These are phyloP conservation scores for Hippoglossus stenolepis DNA, from an alignment of 2,113 vertebrate species.

Conservation along the genomic window DNA sequence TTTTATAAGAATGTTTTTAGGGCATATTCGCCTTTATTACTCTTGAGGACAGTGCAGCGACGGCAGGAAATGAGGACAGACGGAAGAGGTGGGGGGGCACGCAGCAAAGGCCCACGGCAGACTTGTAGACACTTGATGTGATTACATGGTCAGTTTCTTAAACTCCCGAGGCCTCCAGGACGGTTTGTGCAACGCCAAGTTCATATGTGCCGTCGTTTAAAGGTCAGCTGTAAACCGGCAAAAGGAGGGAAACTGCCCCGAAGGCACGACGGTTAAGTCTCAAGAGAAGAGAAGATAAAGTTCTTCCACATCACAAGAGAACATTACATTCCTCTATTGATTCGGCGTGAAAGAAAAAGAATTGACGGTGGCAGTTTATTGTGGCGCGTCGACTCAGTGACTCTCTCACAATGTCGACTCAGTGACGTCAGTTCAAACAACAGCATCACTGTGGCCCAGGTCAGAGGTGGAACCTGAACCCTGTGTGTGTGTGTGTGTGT, in stretches of 20 bases:
- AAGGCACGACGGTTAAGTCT: not conserved
- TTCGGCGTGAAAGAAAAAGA: not conserved
- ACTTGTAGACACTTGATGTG: not conserved
- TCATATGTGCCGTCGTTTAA: constrained; percentile 2
- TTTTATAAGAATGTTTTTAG: not conserved
- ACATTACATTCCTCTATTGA: constrained; percentile 6
- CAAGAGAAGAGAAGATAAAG: not conserved
- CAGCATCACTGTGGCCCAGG: constrained; percentile 55
- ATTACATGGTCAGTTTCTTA: constrained; percentile 2
- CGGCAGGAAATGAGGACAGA: constrained; percentile 36
- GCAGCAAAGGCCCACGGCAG: not conserved
- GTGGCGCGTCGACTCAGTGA: no score
- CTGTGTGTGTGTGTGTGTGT: constrained; percentile 29
- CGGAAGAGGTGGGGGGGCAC: not conserved
- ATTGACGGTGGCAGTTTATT: not conserved
- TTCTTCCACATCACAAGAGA: not conserved
- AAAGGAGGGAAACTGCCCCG: not conserved
- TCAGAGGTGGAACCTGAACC: constrained; percentile 65
- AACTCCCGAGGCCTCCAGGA: constrained; percentile 18
- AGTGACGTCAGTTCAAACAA: constrained; percentile 63
- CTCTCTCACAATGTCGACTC: constrained; percentile 19
- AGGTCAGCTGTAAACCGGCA: constrained; percentile 10
- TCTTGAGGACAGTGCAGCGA: constrained; percentile 11
- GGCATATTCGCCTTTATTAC: constrained; percentile 10
- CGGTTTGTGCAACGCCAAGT: not conserved